These are phyloP conservation scores for Epinephelus fuscoguttatus DNA, from an alignment of 2,113 vertebrate species.

Conservation along the genomic window DNA sequence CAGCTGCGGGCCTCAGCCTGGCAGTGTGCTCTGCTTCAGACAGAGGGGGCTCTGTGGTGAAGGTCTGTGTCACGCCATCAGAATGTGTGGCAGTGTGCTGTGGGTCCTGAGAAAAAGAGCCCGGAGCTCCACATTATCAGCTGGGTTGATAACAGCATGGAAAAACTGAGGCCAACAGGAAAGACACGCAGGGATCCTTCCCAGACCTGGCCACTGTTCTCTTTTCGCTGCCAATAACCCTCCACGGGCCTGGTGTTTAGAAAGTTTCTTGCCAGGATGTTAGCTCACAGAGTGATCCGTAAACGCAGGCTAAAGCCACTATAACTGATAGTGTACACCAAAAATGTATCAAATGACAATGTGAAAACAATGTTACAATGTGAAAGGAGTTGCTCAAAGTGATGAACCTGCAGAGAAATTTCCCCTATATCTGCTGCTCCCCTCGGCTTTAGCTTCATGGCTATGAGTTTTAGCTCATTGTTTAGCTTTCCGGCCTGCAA, in stretches of 20 bases:
- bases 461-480: neutral
- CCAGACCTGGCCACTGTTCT: conserved; percentile 77
- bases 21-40: conserved; percentile 63
- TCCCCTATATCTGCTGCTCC: neutral
- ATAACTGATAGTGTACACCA: neutral
- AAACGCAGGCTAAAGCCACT: conserved; percentile 16
- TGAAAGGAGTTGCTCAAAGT: neutral
- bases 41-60: conserved; percentile 77
- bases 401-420: neutral
- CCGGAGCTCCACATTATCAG: conserved; percentile 75
- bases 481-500: neutral
- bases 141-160: conserved; percentile 80
- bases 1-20: conserved; percentile 69
- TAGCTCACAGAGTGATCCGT: conserved; percentile 13
- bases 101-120: conserved; percentile 82
- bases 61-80: conserved; percentile 77
- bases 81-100: conserved; percentile 75
- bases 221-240: conserved; percentile 60
- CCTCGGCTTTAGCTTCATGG: neutral
- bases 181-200: conserved; percentile 77
- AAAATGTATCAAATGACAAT: neutral
- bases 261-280: conserved; percentile 5
- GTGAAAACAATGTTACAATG: neutral
- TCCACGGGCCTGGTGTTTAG: conserved; percentile 14
- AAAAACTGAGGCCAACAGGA: conserved; percentile 83